Evolutionary conservation across 1,140 invertebrate species (phyloP), one percentile per base, ranked within the genome.

Genomic region (Fragariocoptes setiger): DNA sequence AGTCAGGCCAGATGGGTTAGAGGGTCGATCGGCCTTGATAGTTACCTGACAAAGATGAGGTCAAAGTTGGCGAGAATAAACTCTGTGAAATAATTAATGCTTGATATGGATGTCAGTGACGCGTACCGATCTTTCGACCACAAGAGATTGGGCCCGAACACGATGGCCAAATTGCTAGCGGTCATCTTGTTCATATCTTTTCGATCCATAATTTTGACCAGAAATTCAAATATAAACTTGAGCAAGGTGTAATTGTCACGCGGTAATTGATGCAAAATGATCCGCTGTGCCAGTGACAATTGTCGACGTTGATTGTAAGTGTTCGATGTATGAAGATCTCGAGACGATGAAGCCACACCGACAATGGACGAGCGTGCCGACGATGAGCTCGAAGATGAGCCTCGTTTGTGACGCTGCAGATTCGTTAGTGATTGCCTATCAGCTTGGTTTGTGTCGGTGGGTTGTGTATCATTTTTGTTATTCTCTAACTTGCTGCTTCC

Each of bases 171-270:
- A 61, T 88, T 88, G 47, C 74, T 77, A 39, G 75, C 75, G 4
- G 76, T 86, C 82, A 88, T 88, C 60, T 86, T 86, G 55, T 88
- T 88, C 39, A 86, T 58, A 56, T 86, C 80, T 54, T 74, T 72
- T 43, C 77, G 64, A 53, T 86, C 79, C 67, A 79, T 78, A 31
- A 54, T 49, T 44, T 53, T 49, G 18, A 43, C 75, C 50, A 94
- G 65, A 61, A 94, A 92, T 50, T 79, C 72, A 44, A 90, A 69
- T 47, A 94, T 67, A 56, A 79, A 88, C 61, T 90, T 88, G 35
- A 95, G 62, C 35, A 86, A 38, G 47, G 71, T 71, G 57, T 90
- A 92, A 60, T 92, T 94, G 52, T 86, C 79, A 52, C 82, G 70
- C 3, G 83, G 83, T 49, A 95, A 61, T 57, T 77, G 76, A 59